Percentiles rank a stretch among this genome's conserved stretches.
phyloP scores from a whole-genome alignment of 2,888 invertebrate genomes.

The Synergus gifuensis region DNA sequence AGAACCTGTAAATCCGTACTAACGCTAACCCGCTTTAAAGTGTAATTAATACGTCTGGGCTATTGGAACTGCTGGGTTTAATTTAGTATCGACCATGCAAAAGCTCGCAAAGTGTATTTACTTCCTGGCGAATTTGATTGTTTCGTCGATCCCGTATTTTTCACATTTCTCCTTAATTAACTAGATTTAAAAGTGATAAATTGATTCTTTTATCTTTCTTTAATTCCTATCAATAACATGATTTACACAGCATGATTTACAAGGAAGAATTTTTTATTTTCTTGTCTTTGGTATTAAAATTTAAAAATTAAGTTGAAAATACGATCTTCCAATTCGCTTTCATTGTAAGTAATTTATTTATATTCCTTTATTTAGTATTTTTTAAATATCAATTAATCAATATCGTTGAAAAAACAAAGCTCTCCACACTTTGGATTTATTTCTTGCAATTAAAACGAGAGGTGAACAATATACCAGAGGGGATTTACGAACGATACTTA shows the following conservation, averaged over 20 bases:
- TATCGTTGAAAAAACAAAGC: slow-evolving; percentile 1
- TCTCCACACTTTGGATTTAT: neutral
- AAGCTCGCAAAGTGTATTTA: slow-evolving; percentile 42
- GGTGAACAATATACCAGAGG: neutral
- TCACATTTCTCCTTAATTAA: neutral
- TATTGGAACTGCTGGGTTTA: slow-evolving; percentile 54
- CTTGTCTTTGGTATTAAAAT: too few species aligned
- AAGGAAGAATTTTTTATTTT: too few species aligned
- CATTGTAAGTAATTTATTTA: too few species aligned
- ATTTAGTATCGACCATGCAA: slow-evolving; percentile 54
- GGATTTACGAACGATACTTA: slow-evolving; percentile 12
- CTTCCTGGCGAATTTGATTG: slow-evolving; percentile 31
- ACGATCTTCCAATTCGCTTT: too few species aligned
- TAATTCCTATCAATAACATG: too few species aligned
- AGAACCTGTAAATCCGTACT: slow-evolving; percentile 51
- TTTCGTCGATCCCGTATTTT: slow-evolving; percentile 16
- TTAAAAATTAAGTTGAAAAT: too few species aligned
- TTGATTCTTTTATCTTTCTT: neutral
- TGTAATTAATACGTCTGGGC: slow-evolving; percentile 68
- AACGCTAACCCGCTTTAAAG: slow-evolving; percentile 65
- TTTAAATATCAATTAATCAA: neutral
- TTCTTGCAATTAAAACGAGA: neutral
- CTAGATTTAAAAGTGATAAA: neutral
- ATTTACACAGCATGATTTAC: too few species aligned
- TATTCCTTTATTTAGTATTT: too few species aligned